A percentile compares a stretch with the other conserved stretches of the same genome.
Conservation (phyloP, 2,113 vertebrate genomes). For the Campylorhamphus procurvoides region DNA sequence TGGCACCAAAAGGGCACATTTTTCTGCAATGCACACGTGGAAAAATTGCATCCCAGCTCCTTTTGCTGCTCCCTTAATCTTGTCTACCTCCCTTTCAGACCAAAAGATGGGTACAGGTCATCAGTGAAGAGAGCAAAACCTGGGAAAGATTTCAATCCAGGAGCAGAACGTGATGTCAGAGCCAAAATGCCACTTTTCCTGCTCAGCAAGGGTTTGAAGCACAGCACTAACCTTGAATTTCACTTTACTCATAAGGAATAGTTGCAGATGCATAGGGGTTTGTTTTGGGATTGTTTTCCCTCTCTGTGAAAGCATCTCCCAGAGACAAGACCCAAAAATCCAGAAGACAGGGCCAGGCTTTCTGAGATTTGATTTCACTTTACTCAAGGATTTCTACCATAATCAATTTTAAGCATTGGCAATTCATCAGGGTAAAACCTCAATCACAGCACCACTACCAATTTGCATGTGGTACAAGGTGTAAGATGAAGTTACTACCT, state of each 20-base stretch:
- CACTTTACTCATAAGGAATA: neutral
- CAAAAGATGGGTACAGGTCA: neutral
- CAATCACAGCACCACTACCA: neutral
- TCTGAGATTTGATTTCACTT: neutral
- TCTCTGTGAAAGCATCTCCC: neutral
- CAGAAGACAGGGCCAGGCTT: neutral
- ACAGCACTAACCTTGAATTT: neutral
- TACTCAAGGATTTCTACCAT: neutral
- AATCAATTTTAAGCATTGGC: neutral
- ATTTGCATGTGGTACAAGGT: neutral
- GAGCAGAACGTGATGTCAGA: neutral
- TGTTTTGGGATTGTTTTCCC: rapidly evolving
- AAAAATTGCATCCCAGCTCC: neutral
- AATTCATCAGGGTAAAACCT: neutral
- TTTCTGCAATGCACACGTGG: neutral
- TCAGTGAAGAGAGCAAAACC: neutral
- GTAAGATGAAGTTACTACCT: neutral
- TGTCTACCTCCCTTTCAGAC: neutral
- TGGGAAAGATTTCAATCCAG: neutral
- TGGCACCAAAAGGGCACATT: neutral
- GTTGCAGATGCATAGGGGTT: neutral
- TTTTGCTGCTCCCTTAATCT: neutral
- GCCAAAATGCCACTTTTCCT: neutral
- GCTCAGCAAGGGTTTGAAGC: neutral
- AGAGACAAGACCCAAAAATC: neutral